Conservation (phyloP, 2,888 invertebrate genomes). For the Psococerastis gibbosa region DNA sequence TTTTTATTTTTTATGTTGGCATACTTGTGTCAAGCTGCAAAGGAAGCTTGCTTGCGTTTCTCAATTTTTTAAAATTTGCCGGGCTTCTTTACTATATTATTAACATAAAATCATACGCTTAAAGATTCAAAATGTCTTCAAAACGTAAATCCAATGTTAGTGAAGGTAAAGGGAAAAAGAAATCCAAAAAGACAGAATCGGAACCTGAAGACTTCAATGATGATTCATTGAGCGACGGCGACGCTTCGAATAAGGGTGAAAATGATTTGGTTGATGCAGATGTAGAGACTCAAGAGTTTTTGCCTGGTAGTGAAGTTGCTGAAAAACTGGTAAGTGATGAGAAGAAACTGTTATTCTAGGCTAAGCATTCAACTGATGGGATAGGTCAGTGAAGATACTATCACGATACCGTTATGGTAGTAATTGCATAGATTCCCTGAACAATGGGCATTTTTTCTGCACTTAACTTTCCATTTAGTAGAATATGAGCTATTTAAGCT, state of each 20-base stretch:
- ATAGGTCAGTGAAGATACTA: too few relatives aligned
- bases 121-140: constrained; percentile 12
- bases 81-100: neutral
- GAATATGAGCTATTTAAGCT: too few relatives aligned
- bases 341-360: too few relatives aligned
- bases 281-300: constrained; percentile 31
- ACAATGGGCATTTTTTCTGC: too few relatives aligned
- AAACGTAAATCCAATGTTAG: constrained; percentile 15
- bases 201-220: constrained; percentile 26
- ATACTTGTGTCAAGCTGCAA: too few relatives aligned
- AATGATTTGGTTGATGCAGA: constrained; percentile 23
- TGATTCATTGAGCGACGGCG: constrained; percentile 24
- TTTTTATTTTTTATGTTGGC: too few relatives aligned
- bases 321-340: constrained; percentile 32
- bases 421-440: too few relatives aligned
- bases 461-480: too few relatives aligned
- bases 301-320: constrained; percentile 35
- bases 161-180: constrained; percentile 15
- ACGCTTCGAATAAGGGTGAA: constrained; percentile 21
- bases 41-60: too few relatives aligned
- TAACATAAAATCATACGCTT: neutral
- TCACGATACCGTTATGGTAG: too few relatives aligned
- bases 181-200: constrained; percentile 20
- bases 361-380: constrained; percentile 2
- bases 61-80: too few relatives aligned